phyloP scores from a whole-genome alignment of 2,113 vertebrate genomes.

The Aplodontia rufa region DNA sequence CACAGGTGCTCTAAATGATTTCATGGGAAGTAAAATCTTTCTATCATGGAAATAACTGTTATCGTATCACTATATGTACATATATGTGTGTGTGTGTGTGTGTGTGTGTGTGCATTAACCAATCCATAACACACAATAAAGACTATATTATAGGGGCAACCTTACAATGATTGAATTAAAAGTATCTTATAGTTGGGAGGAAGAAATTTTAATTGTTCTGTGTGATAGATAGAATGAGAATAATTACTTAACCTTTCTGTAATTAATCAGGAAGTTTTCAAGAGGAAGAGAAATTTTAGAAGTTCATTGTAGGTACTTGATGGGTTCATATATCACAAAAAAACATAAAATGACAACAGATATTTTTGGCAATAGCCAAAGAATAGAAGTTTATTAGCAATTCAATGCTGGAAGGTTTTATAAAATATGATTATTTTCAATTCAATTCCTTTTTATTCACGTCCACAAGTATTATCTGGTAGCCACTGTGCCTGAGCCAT shows the following conservation, averaged over 20 bases:
- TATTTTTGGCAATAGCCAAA: background rate
- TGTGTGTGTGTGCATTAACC: background rate
- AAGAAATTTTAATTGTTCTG: conserved; percentile 4
- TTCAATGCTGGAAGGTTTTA: background rate
- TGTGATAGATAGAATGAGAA: background rate
- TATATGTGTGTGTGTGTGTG: no score
- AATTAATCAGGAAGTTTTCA: background rate
- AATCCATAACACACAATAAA: background rate
- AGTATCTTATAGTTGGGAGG: background rate
- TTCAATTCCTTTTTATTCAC: conserved; percentile 7
- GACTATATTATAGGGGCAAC: background rate
- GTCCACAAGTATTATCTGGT: background rate
- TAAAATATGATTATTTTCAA: background rate
- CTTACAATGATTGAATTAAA: background rate
- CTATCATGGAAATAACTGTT: background rate
- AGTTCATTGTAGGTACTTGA: background rate
- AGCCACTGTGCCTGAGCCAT: background rate
- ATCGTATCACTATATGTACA: background rate
- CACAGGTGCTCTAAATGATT: background rate
- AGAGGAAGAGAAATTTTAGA: background rate
- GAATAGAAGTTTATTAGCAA: background rate
- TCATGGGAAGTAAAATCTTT: background rate
- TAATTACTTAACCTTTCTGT: background rate
- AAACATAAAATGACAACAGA: background rate
- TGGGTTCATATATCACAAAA: background rate